phyloP scores from a whole-genome alignment of 2,888 invertebrate genomes.

The Stomorhina lunata region DNA sequence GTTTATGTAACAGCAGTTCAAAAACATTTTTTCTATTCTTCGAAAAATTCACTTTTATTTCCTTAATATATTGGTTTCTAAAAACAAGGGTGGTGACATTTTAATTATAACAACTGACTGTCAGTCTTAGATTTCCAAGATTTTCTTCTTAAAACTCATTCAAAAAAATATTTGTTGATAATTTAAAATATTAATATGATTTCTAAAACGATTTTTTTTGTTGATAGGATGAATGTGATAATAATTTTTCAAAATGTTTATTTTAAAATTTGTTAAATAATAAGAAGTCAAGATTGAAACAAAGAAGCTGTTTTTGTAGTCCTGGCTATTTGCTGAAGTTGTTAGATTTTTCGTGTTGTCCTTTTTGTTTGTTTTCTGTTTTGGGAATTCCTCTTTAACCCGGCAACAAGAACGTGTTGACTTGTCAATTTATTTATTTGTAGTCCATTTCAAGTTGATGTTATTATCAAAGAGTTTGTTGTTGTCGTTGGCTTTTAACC shows the following conservation, averaged over 20 bases:
- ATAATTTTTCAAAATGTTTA: slow-evolving; percentile 31
- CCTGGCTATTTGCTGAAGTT: background rate
- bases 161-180: slow-evolving; percentile 46
- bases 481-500: background rate
- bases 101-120: background rate
- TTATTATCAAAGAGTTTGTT: background rate
- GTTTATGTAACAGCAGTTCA: too few relatives aligned
- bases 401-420: slow-evolving; percentile 3
- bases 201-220: slow-evolving; percentile 62
- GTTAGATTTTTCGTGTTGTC: background rate
- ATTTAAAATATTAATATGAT: slow-evolving; percentile 66
- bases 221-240: slow-evolving; percentile 41
- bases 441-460: slow-evolving; percentile 5
- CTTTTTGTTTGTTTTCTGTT: slow-evolving; percentile 39
- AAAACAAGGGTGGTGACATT: background rate
- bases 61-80: background rate
- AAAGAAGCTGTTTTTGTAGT: slow-evolving; percentile 3
- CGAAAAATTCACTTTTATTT: background rate
- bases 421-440: slow-evolving; percentile 18
- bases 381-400: slow-evolving; percentile 29
- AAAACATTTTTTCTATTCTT: too few relatives aligned
- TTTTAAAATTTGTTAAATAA: slow-evolving; percentile 35
- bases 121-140: background rate
- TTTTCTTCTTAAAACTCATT: slow-evolving; percentile 11
- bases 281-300: slow-evolving; percentile 2